phyloP scores from a whole-genome alignment of 2,113 vertebrate genomes.

The Cichladusa arquata region DNA sequence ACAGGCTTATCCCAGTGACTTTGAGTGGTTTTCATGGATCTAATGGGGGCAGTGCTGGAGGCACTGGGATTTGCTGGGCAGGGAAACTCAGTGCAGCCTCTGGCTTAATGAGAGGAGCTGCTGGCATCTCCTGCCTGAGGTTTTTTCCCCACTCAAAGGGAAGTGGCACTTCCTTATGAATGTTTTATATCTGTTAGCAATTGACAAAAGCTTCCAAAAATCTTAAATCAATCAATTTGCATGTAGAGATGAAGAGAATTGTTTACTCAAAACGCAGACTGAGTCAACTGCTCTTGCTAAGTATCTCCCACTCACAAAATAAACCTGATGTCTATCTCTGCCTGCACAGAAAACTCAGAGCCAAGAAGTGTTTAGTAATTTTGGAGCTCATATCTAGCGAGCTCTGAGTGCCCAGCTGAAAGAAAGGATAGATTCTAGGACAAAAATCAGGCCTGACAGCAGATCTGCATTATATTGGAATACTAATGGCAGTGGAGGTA shows the following conservation, averaged over 20 bases:
- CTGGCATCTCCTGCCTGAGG: background rate
- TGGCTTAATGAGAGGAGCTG: background rate
- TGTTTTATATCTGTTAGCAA: background rate
- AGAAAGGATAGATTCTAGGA: background rate
- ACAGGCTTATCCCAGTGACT: background rate
- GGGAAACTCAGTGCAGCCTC: accelerated
- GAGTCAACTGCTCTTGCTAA: constrained; percentile 1
- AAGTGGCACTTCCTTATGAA: background rate
- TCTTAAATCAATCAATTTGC: background rate
- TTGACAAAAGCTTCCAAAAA: background rate
- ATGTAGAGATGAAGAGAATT: background rate
- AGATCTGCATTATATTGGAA: accelerated
- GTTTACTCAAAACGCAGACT: background rate
- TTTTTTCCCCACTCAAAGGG: background rate
- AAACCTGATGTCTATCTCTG: background rate
- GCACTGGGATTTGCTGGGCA: background rate
- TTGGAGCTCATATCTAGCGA: accelerated
- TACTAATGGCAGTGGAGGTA: background rate
- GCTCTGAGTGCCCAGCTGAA: background rate
- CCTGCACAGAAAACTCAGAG: background rate
- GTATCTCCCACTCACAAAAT: background rate
- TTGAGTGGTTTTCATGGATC: background rate
- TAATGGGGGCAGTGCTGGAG: background rate
- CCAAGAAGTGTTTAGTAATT: background rate
- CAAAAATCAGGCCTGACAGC: background rate